Evolutionary conservation across 2,113 vertebrate species (phyloP).

Genomic region (Peromyscus polionotus): DNA sequence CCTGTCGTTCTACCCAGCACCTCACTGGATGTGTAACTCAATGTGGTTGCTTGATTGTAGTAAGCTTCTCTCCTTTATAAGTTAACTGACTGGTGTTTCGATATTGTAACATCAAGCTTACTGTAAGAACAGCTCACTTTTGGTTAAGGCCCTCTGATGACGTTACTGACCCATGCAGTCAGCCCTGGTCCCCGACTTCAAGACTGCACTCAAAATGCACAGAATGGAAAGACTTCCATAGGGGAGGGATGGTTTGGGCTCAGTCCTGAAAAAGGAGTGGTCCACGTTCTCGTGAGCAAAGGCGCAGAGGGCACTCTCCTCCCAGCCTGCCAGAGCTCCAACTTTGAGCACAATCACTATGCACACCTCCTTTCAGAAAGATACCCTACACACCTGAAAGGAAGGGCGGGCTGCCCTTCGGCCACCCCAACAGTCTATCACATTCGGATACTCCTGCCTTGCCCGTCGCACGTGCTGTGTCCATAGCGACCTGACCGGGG

Average conservation of each 20-base stretch:
- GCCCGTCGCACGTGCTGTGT: background rate
- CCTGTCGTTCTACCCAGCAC: background rate
- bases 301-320: background rate
- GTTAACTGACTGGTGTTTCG: background rate
- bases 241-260: background rate
- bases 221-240: too few relatives aligned
- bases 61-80: background rate
- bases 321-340: background rate
- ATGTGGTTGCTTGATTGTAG: background rate
- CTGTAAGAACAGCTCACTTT: background rate
- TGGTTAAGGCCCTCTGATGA: background rate
- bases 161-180: background rate
- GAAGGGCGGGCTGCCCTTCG: too few relatives aligned
- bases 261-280: background rate
- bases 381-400: background rate
- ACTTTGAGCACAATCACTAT: fast-evolving
- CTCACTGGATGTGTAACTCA: background rate
- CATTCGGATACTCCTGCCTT: background rate
- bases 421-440: background rate
- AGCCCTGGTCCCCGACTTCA: background rate
- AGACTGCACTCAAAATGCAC: background rate
- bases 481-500: background rate
- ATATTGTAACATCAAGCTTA: background rate
- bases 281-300: fast-evolving
- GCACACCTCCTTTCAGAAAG: background rate